Evolutionary conservation across 2,113 vertebrate genomes (phyloP), one percentile per base, ranked within the genome.

Genomic region (Rhineura floridana): DNA sequence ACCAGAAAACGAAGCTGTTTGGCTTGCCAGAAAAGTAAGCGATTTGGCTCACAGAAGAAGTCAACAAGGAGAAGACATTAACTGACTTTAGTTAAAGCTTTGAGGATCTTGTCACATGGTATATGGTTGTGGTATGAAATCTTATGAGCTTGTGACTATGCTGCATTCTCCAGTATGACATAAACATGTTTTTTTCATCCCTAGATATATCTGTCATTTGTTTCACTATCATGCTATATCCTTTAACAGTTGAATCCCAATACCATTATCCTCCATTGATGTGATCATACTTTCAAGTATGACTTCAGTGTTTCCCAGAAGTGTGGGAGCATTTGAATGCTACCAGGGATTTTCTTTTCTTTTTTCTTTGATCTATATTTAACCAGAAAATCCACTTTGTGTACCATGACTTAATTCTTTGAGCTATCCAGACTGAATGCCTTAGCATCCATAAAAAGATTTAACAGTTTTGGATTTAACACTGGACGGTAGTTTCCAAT

Each of bases 391-490:
- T 93, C 62, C 21, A 83, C 70, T 72, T 80, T 46, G 9, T 25
- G 1, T 48, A 19, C 36, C 10, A 33, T 86, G 81, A 91, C 50
- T 89, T 79, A 79, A n/a, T 42, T 82, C 65, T 73, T 65, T 88
- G 33, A 44, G 42, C 11, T 85, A 2, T n/a, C 78, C 70, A 28
- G 23, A 8, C 42, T 87, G 59, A 55, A 8, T 67, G 23, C 36
- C 85, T 83, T 30, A 36, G 50, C 7, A 83, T 69, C 80, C 44
- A 85, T 82, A 63, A 81, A 85, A n/a, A 69, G 21, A 91, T 89
- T 83, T 83, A 87, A 89, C 46, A 30, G 48, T 6, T 93, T 93
- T 89, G 0, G 0, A 25, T 85, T 92, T 75, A 87, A 86, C 91
- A 89, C 13, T 0, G 0, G 39, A 67, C 82, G 23, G 4, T 79